phyloP scores from a whole-genome alignment of 2,888 invertebrate genomes.

The Ophioninae sp. region DNA sequence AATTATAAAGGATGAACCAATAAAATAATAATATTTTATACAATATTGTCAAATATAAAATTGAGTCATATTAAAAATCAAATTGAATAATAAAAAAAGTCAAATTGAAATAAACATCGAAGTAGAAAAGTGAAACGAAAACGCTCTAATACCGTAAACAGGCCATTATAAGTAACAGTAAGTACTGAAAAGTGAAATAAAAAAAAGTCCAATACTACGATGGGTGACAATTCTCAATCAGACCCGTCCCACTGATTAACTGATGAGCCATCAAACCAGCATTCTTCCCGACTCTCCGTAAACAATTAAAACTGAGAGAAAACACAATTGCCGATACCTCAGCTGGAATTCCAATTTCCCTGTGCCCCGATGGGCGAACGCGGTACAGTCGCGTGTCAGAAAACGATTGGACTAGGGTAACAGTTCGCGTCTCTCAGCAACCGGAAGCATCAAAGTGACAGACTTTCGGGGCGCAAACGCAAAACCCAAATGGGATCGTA shows the following conservation, averaged over 20 bases:
- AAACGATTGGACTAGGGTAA: too few species aligned
- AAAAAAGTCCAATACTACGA: background rate
- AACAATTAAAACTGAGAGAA: too few species aligned
- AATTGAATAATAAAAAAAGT: too few species aligned
- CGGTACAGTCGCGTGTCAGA: too few species aligned
- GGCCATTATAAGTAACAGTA: background rate
- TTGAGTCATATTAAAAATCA: background rate
- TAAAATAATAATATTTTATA: background rate
- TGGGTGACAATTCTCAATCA: too few species aligned
- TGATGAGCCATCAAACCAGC: too few species aligned
- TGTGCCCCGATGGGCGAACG: background rate
- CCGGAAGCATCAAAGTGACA: too few species aligned
- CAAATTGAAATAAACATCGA: background rate
- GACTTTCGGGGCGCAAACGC: background rate
- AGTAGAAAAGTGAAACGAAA: background rate
- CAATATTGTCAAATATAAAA: too few species aligned
- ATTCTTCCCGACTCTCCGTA: too few species aligned
- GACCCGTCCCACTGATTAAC: too few species aligned
- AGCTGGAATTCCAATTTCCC: background rate
- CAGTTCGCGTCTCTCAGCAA: too few species aligned
- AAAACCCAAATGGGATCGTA: background rate
- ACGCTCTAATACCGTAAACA: background rate
- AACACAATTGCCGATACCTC: background rate
- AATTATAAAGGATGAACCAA: background rate
- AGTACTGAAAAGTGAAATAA: background rate